A percentile compares a stretch with the other conserved stretches of the same genome.
phyloP scores from a whole-genome alignment of 2,113 vertebrate genomes.

The Rhea pennata region DNA sequence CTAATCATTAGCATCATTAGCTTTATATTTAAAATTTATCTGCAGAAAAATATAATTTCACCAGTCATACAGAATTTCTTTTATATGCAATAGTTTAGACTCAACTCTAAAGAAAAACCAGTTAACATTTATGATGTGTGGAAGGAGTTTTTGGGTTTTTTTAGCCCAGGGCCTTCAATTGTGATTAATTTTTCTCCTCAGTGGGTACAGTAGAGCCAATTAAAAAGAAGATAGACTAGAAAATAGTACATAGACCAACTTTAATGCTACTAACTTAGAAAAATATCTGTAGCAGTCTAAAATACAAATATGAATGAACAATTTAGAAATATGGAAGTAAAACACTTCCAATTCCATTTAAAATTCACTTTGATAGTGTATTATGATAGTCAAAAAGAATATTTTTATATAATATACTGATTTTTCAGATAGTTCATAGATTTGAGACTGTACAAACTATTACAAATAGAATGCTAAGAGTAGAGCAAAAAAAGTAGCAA shows the following conservation, averaged over 20 bases:
- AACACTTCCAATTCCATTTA: neutral
- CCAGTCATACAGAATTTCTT: neutral
- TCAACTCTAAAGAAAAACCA: neutral
- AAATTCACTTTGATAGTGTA: neutral
- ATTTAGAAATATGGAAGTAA: neutral
- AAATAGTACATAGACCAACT: neutral
- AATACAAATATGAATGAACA: neutral
- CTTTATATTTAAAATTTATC: conserved; percentile 4
- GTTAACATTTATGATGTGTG: neutral
- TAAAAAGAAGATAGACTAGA: neutral
- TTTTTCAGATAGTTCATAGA: neutral
- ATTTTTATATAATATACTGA: neutral
- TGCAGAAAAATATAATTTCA: neutral
- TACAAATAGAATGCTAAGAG: neutral
- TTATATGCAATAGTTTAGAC: conserved; percentile 1
- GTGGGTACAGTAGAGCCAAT: neutral
- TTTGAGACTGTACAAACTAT: neutral
- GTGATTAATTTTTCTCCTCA: neutral
- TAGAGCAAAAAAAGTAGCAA: neutral
- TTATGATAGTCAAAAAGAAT: neutral
- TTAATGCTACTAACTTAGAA: neutral
- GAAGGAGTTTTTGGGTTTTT: neutral
- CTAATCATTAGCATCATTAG: conserved; percentile 18
- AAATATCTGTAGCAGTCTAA: neutral
- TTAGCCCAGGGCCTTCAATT: neutral